A percentile compares a stretch with the other conserved stretches of the same genome.
Conservation (phyloP, 2,888 invertebrate species). For the Rosalia funebris region DNA sequence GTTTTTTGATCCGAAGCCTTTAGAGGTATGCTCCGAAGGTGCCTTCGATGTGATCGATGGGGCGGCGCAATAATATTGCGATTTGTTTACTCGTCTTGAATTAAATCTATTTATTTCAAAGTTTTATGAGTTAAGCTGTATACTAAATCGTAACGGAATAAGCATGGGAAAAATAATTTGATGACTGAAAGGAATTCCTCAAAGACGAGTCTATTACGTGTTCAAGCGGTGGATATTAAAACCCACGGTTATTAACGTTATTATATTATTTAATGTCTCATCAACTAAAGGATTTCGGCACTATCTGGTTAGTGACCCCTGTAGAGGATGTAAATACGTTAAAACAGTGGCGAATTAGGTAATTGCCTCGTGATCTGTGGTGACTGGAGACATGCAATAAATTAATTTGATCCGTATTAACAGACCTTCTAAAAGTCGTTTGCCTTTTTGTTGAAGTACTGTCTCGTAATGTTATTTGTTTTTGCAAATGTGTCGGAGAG, state of each 20-base stretch:
- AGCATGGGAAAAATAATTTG: background rate
- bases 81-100: too few relatives aligned
- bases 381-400: background rate
- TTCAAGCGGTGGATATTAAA: background rate
- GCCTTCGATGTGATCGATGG: too few relatives aligned
- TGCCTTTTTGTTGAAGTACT: background rate
- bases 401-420: background rate
- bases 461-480: background rate
- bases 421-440: background rate
- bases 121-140: too few relatives aligned
- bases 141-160: background rate
- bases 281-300: background rate
- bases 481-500: too few relatives aligned
- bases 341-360: background rate
- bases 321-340: background rate
- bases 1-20: too few relatives aligned
- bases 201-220: background rate
- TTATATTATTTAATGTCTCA: background rate
- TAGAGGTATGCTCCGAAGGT: too few relatives aligned
- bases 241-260: conserved; percentile 1
- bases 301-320: background rate
- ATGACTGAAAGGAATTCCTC: background rate
- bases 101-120: too few relatives aligned
- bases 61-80: too few relatives aligned
- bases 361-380: background rate